A percentile compares a stretch with the other conserved stretches of the same genome.
Conservation (phyloP, 53 echinoderm and acorn worm species). For the Antedon mediterranea region DNA sequence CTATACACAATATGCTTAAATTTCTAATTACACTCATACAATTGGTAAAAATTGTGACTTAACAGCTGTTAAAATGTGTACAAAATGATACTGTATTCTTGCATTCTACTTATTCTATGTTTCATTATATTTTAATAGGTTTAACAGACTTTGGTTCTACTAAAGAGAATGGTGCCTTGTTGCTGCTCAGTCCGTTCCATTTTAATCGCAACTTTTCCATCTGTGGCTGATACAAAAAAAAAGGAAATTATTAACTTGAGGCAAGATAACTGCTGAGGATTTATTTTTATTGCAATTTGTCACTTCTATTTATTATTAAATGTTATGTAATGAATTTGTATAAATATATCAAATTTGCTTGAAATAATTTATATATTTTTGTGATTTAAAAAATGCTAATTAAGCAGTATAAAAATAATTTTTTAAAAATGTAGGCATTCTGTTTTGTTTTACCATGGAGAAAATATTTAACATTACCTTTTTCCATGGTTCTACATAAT, state of each 20-base stretch:
- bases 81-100: not conserved
- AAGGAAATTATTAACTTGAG: not conserved
- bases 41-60: not conserved
- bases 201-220: not conserved
- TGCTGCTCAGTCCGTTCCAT: not conserved
- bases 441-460: not conserved
- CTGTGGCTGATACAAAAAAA: not conserved
- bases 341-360: conserved; percentile 48
- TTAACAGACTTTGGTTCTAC: not conserved
- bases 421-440: not conserved
- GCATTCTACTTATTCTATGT: not conserved
- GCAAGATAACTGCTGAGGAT: not conserved
- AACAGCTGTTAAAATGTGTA: not conserved
- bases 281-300: not conserved
- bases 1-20: too few relatives aligned
- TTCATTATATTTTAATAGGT: not conserved
- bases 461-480: too few relatives aligned
- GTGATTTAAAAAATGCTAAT: conserved; percentile 56
- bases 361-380: conserved; percentile 99
- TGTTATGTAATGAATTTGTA: not conserved
- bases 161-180: not conserved
- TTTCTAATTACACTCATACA: too few relatives aligned
- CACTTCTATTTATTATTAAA: not conserved
- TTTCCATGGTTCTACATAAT: not conserved
- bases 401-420: too few relatives aligned